Evolutionary conservation across 2,113 vertebrate species (phyloP).

Genomic region (Etheostoma cragini): DNA sequence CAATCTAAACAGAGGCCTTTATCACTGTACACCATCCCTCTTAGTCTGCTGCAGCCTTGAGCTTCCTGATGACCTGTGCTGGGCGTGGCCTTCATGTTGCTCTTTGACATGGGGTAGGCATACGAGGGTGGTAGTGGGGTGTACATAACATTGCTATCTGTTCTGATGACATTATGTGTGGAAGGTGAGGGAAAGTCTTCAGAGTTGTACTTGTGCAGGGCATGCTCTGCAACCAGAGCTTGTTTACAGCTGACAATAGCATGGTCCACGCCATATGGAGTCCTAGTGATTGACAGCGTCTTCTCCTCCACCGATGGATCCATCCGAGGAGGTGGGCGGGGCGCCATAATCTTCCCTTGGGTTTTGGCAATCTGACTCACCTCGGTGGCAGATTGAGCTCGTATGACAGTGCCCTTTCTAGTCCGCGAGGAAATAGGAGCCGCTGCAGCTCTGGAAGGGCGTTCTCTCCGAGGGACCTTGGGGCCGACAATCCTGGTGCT

Average conservation of each 20-base stretch:
- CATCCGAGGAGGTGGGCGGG: slow-evolving; percentile 83
- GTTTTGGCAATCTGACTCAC: slow-evolving; percentile 75
- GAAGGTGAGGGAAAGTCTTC: slow-evolving; percentile 54
- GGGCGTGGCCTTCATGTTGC: slow-evolving; percentile 59
- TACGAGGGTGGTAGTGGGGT: slow-evolving; percentile 66
- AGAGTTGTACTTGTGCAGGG: slow-evolving; percentile 54
- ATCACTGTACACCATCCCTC: slow-evolving; percentile 67
- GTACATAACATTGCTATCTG: slow-evolving; percentile 57
- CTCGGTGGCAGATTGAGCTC: slow-evolving; percentile 80
- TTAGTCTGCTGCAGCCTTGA: slow-evolving; percentile 40
- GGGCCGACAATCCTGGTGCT: slow-evolving; percentile 61
- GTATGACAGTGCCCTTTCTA: slow-evolving; percentile 82
- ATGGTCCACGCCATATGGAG: slow-evolving; percentile 47
- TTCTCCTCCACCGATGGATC: slow-evolving; percentile 51
- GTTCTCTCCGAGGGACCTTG: slow-evolving; percentile 74
- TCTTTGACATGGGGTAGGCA: slow-evolving; percentile 57
- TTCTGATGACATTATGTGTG: slow-evolving; percentile 42
- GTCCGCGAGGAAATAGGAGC: slow-evolving; percentile 61
- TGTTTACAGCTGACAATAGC: slow-evolving; percentile 50
- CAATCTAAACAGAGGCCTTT: slow-evolving; percentile 77
- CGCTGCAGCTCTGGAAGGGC: slow-evolving; percentile 69
- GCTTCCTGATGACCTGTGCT: slow-evolving; percentile 69
- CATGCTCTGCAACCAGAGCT: slow-evolving; percentile 53
- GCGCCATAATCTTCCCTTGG: slow-evolving; percentile 81
- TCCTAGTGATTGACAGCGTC: slow-evolving; percentile 38